These are phyloP conservation scores for Himantopus leucocephalus DNA, from an alignment of 2,113 vertebrate genomes.

Conservation along the genomic window DNA sequence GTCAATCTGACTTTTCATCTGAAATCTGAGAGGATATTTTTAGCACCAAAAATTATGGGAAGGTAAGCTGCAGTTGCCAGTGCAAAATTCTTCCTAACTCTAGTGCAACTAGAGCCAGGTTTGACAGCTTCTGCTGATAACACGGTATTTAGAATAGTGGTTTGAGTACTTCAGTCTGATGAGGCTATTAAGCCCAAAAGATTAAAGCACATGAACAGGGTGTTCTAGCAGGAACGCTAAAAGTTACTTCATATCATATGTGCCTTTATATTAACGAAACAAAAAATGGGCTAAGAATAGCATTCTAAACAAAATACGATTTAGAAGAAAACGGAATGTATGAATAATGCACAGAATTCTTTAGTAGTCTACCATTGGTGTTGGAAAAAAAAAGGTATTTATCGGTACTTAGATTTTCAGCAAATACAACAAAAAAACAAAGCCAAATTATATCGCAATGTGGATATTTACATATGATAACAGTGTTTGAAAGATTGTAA, in stretches of 20 bases:
- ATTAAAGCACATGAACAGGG: neutral
- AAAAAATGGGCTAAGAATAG: neutral
- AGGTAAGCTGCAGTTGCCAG: neutral
- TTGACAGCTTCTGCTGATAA: constrained; percentile 16
- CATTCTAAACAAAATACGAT: neutral
- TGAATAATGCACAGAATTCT: constrained; percentile 14
- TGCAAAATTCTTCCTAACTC: neutral
- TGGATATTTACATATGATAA: neutral
- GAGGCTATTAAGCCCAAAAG: neutral
- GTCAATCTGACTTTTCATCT: neutral
- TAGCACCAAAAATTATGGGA: neutral
- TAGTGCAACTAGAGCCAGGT: neutral
- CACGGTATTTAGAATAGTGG: neutral
- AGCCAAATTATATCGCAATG: neutral
- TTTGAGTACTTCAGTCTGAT: neutral
- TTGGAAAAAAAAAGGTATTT: neutral
- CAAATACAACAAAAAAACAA: neutral
- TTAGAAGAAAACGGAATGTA: constrained; percentile 16
- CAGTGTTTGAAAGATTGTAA: neutral
- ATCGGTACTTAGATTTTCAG: constrained; percentile 5
- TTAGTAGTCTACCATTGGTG: neutral
- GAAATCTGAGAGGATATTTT: neutral
- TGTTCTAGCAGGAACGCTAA: neutral
- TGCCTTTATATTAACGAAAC: neutral
- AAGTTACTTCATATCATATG: neutral